Base-by-base conservation (phyloP, 2,113 vertebrate genomes). In the Caretta caretta region DNA sequence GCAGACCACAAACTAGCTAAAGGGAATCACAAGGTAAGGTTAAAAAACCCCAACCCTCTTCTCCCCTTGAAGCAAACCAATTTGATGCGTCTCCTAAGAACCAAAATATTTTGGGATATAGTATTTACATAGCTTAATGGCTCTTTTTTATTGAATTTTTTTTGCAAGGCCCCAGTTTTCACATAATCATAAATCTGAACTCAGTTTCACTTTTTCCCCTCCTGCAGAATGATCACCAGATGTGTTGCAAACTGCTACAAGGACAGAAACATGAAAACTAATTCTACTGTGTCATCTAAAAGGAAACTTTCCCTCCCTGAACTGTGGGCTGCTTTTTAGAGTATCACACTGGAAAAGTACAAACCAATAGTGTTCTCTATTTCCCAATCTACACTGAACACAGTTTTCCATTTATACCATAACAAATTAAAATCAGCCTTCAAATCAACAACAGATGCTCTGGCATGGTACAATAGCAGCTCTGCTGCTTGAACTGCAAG, bases 381-480 rank as follows among this genome's bases (percentile, higher is more conserved):
- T 97, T 95, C 91, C 90, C 84, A 93, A 90, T 84, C 90, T 90
- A 95, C 90, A 92, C 80, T 87, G 85, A 84, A 87, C 75, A 90
- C 50, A 93, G 31, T 94, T 98, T 97, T 95, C 95, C 93, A 97
- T 97, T 96, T 98, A 92, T 96, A 96, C 86, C 29, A 83, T 96
- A 97, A 95, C 93, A 98, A 98, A 97, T 97, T 97, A 96, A 97
- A 97, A 97, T 86, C 82, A 95, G 83, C 91, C 94, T 96, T 97
- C 95, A 97, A 96, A 97, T 94, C 89, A 94, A 95, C 84, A 96
- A 92, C 96, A 97, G 96, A 95, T 97, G 96, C 59, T 94, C 88
- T 93, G 87, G 90, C 93, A 94, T 81, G 78, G 88, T n/a, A 89
- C 42, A 91, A 57, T 62, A 83, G 69, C 92, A 95, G 86, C 92